phyloP scores from a whole-genome alignment of 1,140 invertebrate species.

The Drosophila mayri region DNA sequence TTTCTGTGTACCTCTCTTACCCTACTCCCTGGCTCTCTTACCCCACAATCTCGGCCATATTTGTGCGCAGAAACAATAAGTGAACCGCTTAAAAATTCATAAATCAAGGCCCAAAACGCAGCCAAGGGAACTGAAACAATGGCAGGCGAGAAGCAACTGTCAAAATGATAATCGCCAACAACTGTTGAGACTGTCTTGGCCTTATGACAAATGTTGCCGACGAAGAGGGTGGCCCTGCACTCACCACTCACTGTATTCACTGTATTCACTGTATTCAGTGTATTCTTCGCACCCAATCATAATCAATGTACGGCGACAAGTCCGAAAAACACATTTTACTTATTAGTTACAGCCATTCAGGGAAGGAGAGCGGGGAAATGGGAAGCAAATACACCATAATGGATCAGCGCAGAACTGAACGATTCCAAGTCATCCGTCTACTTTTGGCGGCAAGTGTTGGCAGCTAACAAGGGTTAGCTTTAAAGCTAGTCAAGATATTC shows the following conservation, averaged over 20 bases:
- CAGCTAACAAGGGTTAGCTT: not conserved
- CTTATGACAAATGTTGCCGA: conserved; percentile 72
- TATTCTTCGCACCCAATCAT: conserved; percentile 1
- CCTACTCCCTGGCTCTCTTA: too few relatives aligned
- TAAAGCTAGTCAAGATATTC: not conserved
- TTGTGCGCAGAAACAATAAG: conserved; percentile 83
- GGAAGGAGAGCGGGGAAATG: not conserved
- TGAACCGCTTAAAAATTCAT: conserved; percentile 84
- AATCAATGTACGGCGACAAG: conserved; percentile 36
- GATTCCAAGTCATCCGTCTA: conserved; percentile 51
- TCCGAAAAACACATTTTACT: conserved; percentile 79
- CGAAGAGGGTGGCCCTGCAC: conserved; percentile 5
- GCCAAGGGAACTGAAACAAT: conserved; percentile 68
- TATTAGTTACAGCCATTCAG: conserved; percentile 54
- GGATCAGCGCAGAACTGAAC: conserved; percentile 15
- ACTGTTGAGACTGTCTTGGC: conserved; percentile 73
- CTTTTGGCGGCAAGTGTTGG: conserved; percentile 21
- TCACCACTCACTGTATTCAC: not conserved
- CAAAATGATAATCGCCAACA: conserved; percentile 84
- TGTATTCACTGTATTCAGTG: not conserved
- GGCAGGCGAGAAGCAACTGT: conserved; percentile 59
- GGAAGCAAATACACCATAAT: conserved; percentile 14
- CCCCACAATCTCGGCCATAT: conserved; percentile 36
- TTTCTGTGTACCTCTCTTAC: not conserved
- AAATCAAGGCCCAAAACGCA: conserved; percentile 73